Conservation (phyloP, 2,113 vertebrate species). For the Hydropotes inermis region DNA sequence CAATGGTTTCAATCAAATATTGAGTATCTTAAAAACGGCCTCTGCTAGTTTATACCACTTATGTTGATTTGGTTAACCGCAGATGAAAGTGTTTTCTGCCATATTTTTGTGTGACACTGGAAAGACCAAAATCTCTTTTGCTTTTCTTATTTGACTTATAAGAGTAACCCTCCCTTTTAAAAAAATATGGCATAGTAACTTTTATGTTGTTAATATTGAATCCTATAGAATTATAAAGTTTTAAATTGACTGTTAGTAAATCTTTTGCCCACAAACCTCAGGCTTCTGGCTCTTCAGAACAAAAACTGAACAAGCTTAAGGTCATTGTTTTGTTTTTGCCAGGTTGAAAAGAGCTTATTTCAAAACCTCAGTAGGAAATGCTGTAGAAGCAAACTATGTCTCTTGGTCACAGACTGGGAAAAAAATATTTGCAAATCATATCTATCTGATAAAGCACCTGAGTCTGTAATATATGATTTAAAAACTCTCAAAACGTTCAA, state of each 20-base stretch:
- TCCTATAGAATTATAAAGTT: not conserved
- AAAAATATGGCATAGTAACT: not conserved
- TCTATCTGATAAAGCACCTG: not conserved
- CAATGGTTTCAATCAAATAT: conserved; percentile 20
- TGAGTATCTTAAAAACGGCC: not conserved
- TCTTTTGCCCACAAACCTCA: not conserved
- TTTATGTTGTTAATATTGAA: not conserved
- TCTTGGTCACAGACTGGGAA: not conserved
- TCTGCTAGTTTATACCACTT: not conserved
- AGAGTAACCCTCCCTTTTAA: not conserved
- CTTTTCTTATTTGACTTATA: not conserved
- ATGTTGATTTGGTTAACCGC: not conserved
- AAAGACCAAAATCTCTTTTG: not conserved
- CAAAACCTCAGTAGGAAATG: too few relatives aligned
- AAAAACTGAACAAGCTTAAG: not conserved
- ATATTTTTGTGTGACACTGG: not conserved
- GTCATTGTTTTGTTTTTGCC: not conserved
- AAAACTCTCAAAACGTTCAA: not conserved
- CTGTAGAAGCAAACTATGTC: not conserved
- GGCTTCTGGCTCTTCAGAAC: not conserved
- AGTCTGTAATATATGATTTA: not conserved
- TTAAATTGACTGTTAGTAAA: not conserved
- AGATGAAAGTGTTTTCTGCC: not conserved
- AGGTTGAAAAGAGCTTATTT: not conserved
- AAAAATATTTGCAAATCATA: not conserved